phyloP scores from a whole-genome alignment of 2,113 vertebrate genomes.

The Vulpes vulpes region DNA sequence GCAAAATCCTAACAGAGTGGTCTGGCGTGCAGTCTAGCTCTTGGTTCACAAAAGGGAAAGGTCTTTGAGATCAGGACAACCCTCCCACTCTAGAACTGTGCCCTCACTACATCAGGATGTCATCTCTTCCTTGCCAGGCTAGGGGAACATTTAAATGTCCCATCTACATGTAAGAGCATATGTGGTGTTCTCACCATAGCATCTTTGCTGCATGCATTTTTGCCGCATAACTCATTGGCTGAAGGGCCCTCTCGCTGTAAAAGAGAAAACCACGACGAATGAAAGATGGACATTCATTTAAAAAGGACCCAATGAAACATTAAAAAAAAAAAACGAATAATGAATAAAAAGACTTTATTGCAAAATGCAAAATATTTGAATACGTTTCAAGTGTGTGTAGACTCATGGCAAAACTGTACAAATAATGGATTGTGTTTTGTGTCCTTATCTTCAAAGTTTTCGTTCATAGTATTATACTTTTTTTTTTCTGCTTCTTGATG shows the following conservation, averaged over 20 bases:
- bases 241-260: not conserved
- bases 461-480: not conserved
- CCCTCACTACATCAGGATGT: not conserved
- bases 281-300: not conserved
- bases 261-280: not conserved
- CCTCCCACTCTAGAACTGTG: not conserved
- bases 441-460: not conserved
- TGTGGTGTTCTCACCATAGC: not conserved
- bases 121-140: not conserved
- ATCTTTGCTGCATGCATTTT: not conserved
- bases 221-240: not conserved
- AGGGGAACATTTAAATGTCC: not conserved
- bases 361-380: not conserved
- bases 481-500: not conserved
- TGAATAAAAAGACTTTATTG: not conserved
- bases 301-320: not conserved
- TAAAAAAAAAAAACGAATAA: not conserved
- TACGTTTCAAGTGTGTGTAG: not conserved
- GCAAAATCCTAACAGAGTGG: not conserved
- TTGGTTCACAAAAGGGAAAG: not conserved
- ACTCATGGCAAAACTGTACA: not conserved
- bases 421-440: not conserved
- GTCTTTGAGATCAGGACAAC: not conserved
- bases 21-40: not conserved
- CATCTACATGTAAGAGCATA: not conserved